phyloP scores from a whole-genome alignment of 2,888 invertebrate species.

The Stenichneumon culpator region DNA sequence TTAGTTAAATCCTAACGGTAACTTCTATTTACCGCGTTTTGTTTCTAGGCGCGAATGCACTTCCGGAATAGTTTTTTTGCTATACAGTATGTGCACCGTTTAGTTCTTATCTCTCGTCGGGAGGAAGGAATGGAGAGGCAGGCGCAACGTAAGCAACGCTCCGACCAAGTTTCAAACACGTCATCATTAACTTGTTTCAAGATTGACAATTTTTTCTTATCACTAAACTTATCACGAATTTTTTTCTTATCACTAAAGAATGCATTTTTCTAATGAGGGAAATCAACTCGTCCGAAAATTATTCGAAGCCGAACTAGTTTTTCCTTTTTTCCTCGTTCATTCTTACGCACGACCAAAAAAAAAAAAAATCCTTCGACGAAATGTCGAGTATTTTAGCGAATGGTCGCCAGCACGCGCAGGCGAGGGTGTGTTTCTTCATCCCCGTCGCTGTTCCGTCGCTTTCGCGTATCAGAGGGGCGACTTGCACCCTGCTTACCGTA shows the following conservation, averaged over 20 bases:
- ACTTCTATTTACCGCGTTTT: conserved; percentile 2
- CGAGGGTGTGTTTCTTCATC: conserved; percentile 45
- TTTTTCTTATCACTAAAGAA: too few relatives aligned
- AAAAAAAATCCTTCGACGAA: not conserved
- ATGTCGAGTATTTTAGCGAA: conserved; percentile 18
- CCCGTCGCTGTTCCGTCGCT: conserved; percentile 17
- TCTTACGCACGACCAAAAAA: not conserved
- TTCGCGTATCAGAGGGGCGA: conserved; percentile 28
- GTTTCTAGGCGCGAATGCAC: conserved; percentile 28
- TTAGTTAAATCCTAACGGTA: conserved; percentile 37
- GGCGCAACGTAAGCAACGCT: not conserved
- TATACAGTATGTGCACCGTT: not conserved
- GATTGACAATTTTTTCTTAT: not conserved
- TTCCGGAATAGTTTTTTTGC: conserved; percentile 19
- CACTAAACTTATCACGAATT: too few relatives aligned
- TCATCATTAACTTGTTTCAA: not conserved
- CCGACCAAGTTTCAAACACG: not conserved
- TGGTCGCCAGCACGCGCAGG: not conserved
- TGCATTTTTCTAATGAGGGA: not conserved
- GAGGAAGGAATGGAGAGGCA: not conserved
- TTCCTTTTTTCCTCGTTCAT: not conserved
- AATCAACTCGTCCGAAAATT: not conserved
- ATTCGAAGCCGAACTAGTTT: not conserved
- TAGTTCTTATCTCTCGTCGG: conserved; percentile 16
- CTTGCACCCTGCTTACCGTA: conserved; percentile 24